Evolutionary conservation across 1,140 invertebrate genomes (phyloP).

Genomic region (Metaphire vulgaris): DNA sequence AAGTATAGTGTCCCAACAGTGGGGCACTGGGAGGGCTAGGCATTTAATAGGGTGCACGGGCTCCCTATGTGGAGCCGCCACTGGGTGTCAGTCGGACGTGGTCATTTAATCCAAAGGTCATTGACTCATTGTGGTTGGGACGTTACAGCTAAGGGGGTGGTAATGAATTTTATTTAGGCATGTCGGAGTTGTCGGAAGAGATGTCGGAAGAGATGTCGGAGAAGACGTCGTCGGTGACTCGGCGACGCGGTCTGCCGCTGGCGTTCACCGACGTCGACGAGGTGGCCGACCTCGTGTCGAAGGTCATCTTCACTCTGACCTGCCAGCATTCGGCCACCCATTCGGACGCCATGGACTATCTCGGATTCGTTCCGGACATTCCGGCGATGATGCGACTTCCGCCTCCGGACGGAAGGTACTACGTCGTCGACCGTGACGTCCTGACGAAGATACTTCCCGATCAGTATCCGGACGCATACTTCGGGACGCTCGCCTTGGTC

Average conservation of each 20-base stretch:
- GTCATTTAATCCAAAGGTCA: no score
- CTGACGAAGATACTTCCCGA: slow-evolving; percentile 20
- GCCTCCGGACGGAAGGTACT: background rate
- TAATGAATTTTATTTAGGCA: no score
- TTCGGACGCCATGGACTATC: slow-evolving; percentile 10
- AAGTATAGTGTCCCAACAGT: no score
- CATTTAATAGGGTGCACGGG: no score
- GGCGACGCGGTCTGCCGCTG: background rate
- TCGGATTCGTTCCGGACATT: slow-evolving; percentile 20
- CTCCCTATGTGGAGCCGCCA: no score
- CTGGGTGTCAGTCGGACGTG: no score
- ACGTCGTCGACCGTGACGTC: background rate
- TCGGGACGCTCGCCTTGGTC: slow-evolving; percentile 17
- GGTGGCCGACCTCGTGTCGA: slow-evolving; percentile 9
- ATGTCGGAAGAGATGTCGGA: no score
- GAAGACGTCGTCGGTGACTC: no score
- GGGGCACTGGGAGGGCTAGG: no score
- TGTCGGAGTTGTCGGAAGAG: no score
- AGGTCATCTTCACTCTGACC: slow-evolving; percentile 11
- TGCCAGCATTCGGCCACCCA: slow-evolving; percentile 21
- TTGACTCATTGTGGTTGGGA: no score
- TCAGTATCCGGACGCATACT: slow-evolving; percentile 26
- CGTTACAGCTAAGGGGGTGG: no score
- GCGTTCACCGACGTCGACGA: background rate
- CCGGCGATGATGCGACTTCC: slow-evolving; percentile 25